A percentile compares a stretch with the other conserved stretches of the same genome.
Conservation (phyloP, 2,888 invertebrate genomes). For the Mythimna lalbum region DNA sequence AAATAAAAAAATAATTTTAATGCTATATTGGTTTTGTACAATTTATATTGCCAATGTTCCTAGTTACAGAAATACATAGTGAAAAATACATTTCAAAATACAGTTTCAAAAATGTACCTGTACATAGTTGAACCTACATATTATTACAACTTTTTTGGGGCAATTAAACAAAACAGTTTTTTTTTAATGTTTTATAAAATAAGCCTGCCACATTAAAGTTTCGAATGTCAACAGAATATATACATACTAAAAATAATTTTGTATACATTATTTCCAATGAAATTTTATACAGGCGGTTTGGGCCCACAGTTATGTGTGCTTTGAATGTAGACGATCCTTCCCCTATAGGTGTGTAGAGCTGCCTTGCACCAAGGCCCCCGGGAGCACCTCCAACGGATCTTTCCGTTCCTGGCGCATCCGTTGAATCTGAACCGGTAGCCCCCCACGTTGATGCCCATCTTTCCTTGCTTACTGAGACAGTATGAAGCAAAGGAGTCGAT, state of each 20-base stretch:
- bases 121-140: conserved; percentile 12
- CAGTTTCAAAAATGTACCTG: conserved; percentile 16
- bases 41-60: conserved; percentile 22
- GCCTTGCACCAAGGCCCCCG: conserved; percentile 88
- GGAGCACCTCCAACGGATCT: conserved; percentile 87
- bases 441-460: conserved; percentile 88
- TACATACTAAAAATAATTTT: conserved; percentile 15
- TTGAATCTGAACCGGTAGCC: conserved; percentile 88
- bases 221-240: conserved; percentile 13
- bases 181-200: conserved; percentile 42
- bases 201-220: conserved; percentile 37
- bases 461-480: conserved; percentile 88
- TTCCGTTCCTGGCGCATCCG: conserved; percentile 86
- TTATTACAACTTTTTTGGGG: background rate
- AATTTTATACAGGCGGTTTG: conserved; percentile 76
- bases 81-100: conserved; percentile 49
- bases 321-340: conserved; percentile 86
- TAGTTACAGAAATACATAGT: conserved; percentile 17
- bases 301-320: conserved; percentile 87
- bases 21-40: conserved; percentile 18
- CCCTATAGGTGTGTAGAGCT: conserved; percentile 85
- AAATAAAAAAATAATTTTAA: conserved; percentile 32
- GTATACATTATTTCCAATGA: conserved; percentile 28
- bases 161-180: conserved; percentile 44
- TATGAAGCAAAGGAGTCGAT: conserved; percentile 86